Evolutionary conservation across 2,888 invertebrate species (phyloP), one percentile per base, ranked within the genome.

Genomic region (Dicranocentrus wangi): DNA sequence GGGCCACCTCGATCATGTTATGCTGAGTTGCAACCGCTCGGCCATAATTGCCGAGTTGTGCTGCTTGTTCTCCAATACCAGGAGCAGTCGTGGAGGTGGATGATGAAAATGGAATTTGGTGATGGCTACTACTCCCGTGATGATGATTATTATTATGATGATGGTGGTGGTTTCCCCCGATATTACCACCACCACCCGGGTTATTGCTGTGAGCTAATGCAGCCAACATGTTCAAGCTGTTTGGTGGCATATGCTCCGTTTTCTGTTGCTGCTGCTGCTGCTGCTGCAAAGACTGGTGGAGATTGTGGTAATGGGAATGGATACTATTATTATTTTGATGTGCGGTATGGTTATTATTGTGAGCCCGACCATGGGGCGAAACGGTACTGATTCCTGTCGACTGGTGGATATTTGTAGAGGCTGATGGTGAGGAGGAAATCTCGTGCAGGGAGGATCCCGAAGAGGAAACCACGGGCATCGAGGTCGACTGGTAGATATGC

Each of bases 171-270:
- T 25, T 28, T 27, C 28, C 15, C 27, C 23, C 25, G 21, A 60
- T 43, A 19, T 25, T 21, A 42, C 58, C 42, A 2, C 68, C 58
- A 43, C 63, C 39, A 17, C 68, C 27, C 2, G 39, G 15, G 21
- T 63, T 82, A 60, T 43, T 78, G 25, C 70, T 83, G 53, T 79
- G 77, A 1, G 82, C 80, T 28, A 84, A 70, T 15, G 84, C 79
- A 17, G 84, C 84, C 13, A 84, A 39, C 58, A 84, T 82, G 19
- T 71, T 83, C 69, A 84, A 63, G 55, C 68, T 82, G 58, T 70
- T 69, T 58, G 79, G 28, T 66, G 77, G 15, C n/a, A 42, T 51
- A n/a, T 25, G 65, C 43, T 65, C 63, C n/a, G 55, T 10, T 42
- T 78, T 70, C 21, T 42, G 55, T 7, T 39, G 58, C 21, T 60